Evolutionary conservation across 2,113 vertebrate species (phyloP), one percentile per base, ranked within the genome.

Genomic region (Platysternon megacephalum): DNA sequence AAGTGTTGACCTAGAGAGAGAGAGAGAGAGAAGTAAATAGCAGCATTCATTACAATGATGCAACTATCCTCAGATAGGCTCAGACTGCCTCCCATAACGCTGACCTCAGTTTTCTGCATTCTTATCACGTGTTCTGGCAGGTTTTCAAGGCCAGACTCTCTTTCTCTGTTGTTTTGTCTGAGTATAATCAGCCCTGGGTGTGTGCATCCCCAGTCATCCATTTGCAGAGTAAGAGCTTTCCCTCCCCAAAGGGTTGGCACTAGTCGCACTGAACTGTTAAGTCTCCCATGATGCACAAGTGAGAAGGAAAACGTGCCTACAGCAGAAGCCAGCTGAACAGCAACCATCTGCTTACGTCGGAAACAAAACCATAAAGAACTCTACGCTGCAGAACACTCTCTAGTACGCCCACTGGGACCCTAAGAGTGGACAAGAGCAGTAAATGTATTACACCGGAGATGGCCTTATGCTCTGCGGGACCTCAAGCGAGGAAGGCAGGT

Each of bases 1-100:
- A 95, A 99, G 98, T 11, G 98, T 98, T 53, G 99, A 99, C 97
- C 99, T 99, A 97, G 3, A 96, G 93, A 96, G 86, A 51, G 56
- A 90, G 82, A 55, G 91, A 78, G 11, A 95, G 3, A 68, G 56
- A 87, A 48, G 16, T 16, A 92, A 89, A 78, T 65, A 32, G 80
- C 83, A 72, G 26, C 32, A 74, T 51, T 53, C 48, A 49, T 65
- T 22, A 85, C 22, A 56, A 68, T 5, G 12, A 85, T 13, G 46
- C 4, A 86, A 65, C 87, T 89, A 44, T 28, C 42, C 72, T 79
- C 84, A 76, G 82, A 32, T 78, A 61, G 46, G 29, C 82, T 61
- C 61, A 84, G 39, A 87, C 44, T 5, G 52, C n/a, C 79, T 88
- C 1, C 0, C 1, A 5, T 44, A 93, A 82, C 0, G 82, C 55